phyloP scores from a whole-genome alignment of 2,888 invertebrate genomes.

The Drosophila eohydei region DNA sequence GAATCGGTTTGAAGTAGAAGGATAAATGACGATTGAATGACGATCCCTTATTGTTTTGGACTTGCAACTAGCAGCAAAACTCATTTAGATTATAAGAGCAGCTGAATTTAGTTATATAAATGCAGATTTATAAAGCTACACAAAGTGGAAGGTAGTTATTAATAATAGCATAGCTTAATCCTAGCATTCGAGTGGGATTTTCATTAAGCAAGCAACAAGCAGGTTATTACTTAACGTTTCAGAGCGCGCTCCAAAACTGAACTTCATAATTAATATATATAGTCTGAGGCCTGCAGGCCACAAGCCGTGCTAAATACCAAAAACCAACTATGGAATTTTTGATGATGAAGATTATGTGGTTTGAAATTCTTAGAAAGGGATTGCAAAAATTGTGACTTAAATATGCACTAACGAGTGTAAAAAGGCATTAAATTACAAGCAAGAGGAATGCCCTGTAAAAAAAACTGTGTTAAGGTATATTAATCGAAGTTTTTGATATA shows the following conservation, averaged over 20 bases:
- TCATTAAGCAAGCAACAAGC: background rate
- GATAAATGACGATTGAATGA: too few species aligned
- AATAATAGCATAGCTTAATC: background rate
- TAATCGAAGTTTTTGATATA: background rate
- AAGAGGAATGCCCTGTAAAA: background rate
- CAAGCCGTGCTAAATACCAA: background rate
- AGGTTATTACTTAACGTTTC: background rate
- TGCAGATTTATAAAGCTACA: background rate
- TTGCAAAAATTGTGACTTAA: background rate
- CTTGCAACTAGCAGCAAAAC: background rate
- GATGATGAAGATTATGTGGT: conserved; percentile 1
- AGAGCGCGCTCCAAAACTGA: background rate
- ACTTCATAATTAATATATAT: background rate
- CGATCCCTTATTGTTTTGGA: too few species aligned
- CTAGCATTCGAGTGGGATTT: background rate
- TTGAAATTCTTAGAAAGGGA: conserved; percentile 2
- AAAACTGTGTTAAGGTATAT: background rate
- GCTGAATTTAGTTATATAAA: too few species aligned
- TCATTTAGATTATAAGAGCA: background rate
- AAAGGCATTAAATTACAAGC: background rate
- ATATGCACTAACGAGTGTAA: conserved; percentile 13
- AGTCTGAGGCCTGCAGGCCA: background rate
- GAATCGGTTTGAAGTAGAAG: background rate
- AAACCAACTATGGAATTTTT: conserved; percentile 9
- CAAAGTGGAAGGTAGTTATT: background rate